Conservation (phyloP, 2,888 invertebrate species). For the Epinotia ramella region DNA sequence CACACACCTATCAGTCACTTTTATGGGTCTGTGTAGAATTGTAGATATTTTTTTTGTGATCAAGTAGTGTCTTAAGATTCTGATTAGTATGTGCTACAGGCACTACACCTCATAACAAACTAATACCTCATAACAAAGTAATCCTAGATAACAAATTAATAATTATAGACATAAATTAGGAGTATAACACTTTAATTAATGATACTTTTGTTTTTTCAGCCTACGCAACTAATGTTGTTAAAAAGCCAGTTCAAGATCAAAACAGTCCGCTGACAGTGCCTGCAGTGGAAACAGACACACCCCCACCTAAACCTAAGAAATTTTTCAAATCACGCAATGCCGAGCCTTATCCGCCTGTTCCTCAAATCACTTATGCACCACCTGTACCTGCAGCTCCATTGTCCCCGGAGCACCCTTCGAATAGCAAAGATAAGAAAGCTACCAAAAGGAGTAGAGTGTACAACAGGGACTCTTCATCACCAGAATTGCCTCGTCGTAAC, state of each 20-base stretch:
- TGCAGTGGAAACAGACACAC: conserved; percentile 80
- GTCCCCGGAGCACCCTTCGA: conserved; percentile 77
- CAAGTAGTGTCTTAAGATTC: background rate
- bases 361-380: conserved; percentile 82
- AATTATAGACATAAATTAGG: background rate
- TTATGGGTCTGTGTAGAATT: background rate
- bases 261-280: conserved; percentile 84
- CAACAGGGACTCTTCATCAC: conserved; percentile 79
- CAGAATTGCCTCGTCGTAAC: conserved; percentile 76
- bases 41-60: background rate
- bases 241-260: conserved; percentile 82
- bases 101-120: background rate
- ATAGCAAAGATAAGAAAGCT: conserved; percentile 74
- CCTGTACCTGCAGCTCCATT: conserved; percentile 77
- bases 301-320: conserved; percentile 92
- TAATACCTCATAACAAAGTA: background rate
- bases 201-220: conserved; percentile 67
- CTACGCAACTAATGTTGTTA: conserved; percentile 71
- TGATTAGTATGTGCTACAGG: background rate
- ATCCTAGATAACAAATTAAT: background rate
- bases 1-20: conserved; percentile 2
- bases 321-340: conserved; percentile 95
- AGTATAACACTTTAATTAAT: background rate
- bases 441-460: conserved; percentile 71
- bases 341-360: conserved; percentile 84